Evolutionary conservation across 2,797 vertebrate genomes (phyloP).

Genomic region (Myotis planiceps): DNA sequence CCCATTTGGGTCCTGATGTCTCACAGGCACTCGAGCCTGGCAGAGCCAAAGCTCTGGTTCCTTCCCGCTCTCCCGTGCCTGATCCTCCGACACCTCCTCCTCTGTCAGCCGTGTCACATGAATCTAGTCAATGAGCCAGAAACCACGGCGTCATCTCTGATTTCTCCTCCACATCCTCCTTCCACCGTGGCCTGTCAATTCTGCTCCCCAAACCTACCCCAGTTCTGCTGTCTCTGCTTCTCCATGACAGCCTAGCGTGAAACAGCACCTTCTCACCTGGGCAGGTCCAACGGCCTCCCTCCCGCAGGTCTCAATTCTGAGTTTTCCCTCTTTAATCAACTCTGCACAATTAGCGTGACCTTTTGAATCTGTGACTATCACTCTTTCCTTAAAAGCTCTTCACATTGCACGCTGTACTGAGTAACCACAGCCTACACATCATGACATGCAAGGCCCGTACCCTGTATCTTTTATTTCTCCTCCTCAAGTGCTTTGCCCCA

Average conservation of each 20-base stretch:
- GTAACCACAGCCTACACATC: neutral
- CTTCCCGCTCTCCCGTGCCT: neutral
- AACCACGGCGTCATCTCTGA: neutral
- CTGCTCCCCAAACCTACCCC: neutral
- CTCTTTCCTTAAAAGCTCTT: neutral
- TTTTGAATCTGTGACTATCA: neutral
- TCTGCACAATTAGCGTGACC: neutral
- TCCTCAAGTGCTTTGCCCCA: neutral
- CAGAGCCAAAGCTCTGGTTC: neutral
- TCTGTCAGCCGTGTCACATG: neutral
- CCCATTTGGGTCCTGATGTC: neutral
- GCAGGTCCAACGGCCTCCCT: neutral
- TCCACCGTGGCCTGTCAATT: neutral
- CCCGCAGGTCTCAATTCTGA: neutral
- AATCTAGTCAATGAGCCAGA: neutral
- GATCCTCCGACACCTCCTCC: too few species aligned
- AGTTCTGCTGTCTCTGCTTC: neutral
- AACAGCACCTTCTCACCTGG: neutral
- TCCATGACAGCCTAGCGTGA: neutral
- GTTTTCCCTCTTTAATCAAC: neutral
- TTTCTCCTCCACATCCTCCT: neutral
- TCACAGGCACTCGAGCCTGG: neutral
- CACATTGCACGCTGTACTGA: neutral
- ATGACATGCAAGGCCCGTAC: neutral
- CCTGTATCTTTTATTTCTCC: neutral